These are phyloP conservation scores for Ptychoptera contaminata DNA, from an alignment of 2,888 invertebrate genomes.

Conservation along the genomic window DNA sequence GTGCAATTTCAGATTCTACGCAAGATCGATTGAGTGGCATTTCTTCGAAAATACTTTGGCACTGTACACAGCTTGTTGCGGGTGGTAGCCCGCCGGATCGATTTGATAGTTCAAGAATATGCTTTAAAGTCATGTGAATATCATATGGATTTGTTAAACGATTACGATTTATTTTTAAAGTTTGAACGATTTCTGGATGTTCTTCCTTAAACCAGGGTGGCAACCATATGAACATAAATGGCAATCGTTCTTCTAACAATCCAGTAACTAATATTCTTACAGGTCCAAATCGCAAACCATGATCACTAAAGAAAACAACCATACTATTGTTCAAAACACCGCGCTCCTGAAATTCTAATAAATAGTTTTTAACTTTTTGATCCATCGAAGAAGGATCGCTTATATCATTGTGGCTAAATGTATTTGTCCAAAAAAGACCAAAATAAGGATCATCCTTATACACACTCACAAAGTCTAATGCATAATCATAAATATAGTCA, in stretches of 20 bases:
- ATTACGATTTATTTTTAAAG: constrained; percentile 43
- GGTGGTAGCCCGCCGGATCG: constrained; percentile 22
- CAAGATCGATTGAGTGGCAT: constrained; percentile 48
- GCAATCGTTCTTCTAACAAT: constrained; percentile 63
- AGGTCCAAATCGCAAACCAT: constrained; percentile 63
- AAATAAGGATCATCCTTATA: constrained; percentile 48
- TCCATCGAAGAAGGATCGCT: constrained; percentile 54
- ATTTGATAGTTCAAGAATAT: constrained; percentile 40
- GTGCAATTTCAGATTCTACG: constrained; percentile 45
- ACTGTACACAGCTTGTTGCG: constrained; percentile 44
- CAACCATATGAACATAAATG: constrained; percentile 52
- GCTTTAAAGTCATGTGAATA: constrained; percentile 51
- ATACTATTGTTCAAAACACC: constrained; percentile 48
- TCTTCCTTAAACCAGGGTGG: constrained; percentile 43
- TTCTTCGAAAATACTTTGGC: constrained; percentile 45
- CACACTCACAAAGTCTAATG: constrained; percentile 46
- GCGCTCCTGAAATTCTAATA: constrained; percentile 39
- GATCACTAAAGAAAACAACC: constrained; percentile 60
- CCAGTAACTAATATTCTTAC: constrained; percentile 50
- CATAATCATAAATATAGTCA: constrained; percentile 54
- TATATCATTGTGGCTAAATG: constrained; percentile 54
- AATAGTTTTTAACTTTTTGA: constrained; percentile 38
- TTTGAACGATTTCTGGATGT: constrained; percentile 37
- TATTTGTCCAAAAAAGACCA: constrained; percentile 65
- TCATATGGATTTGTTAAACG: constrained; percentile 61